A percentile compares a stretch with the other conserved stretches of the same genome.
Evolutionary conservation across 2,797 vertebrate genomes (phyloP).

Genomic region (Scolopax rusticola): DNA sequence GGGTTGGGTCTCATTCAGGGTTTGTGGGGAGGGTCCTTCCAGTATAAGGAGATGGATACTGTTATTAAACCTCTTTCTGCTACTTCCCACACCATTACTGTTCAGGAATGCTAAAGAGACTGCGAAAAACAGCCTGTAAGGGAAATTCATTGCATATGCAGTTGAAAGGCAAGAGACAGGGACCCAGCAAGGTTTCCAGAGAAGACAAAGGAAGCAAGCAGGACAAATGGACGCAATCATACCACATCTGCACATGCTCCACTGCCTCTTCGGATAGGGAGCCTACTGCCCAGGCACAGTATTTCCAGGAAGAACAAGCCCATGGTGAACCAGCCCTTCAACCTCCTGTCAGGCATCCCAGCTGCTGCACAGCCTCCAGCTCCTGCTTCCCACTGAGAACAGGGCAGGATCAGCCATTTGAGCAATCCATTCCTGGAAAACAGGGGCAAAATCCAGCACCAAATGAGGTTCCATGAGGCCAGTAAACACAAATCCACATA

Average conservation of each 20-base stretch:
- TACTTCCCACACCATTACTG: background rate
- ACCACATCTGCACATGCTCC: accelerated
- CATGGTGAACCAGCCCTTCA: accelerated
- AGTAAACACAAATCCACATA: background rate
- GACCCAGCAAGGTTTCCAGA: background rate
- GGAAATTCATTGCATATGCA: background rate
- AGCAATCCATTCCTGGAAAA: background rate
- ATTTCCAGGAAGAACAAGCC: background rate
- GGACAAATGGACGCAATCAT: background rate
- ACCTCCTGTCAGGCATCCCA: background rate
- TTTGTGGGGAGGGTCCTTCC: background rate
- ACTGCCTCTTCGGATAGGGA: background rate
- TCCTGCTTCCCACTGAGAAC: accelerated
- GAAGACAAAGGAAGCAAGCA: background rate
- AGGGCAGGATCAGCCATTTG: accelerated
- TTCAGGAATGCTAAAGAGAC: background rate
- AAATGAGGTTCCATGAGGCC: background rate
- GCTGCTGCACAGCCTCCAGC: background rate
- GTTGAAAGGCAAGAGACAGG: background rate
- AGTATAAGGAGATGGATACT: background rate
- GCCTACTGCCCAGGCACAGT: background rate
- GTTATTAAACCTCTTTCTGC: background rate
- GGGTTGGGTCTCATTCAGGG: background rate
- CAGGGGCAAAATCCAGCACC: background rate
- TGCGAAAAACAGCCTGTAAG: background rate